Base-by-base conservation (phyloP, 2,797 vertebrate species). In the Okamejei kenojei region DNA sequence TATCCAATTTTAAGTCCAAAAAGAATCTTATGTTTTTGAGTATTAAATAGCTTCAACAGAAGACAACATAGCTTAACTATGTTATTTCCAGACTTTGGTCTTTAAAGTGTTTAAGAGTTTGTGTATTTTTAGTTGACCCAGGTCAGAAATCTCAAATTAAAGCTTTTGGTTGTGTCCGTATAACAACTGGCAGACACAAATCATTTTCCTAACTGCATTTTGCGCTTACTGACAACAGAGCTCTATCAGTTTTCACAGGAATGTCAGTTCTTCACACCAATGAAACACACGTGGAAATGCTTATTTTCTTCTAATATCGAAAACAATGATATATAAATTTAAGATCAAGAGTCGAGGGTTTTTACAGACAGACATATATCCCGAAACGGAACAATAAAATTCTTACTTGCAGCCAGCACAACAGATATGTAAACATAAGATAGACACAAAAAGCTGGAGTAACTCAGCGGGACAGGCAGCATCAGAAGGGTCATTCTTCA, bases 81-180 rank as follows among this genome's bases (percentile, higher is more conserved):
- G 78, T 79, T 79, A 21, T 79, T 79, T 17, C 78, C 38, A 38
- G 78, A 79, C 35, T 79, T 79, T 38, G 21, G 15, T 79, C 78
- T 86, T 86, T 86, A 10, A 86, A 86, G 54, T 19, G 19, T 86
- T 86, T 58, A 29, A 61, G 54, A 61, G 82, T 86, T 86, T 86
- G 82, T 86, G 82, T 63, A 86, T 61, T 29, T 86, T 63, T 86
- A 61, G 82, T 61, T 86, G 82, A 61, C 58, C 26, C 63, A 61
- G 82, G 45, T 61, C 82, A 61, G 82, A n/a, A 2, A 58, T 86
- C 54, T 86, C 23, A 63, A 86, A 61, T 63, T 86, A 63, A 86
- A 29, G 23, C 54, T 58, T n/a, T 80, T 86, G 26, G 17, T 79
- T 38, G 35, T 79, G 17, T 35, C 35, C 38, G 78, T 7, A 17